These are phyloP conservation scores for Apodemia mormo DNA, from an alignment of 2,888 invertebrate species.

Conservation along the genomic window DNA sequence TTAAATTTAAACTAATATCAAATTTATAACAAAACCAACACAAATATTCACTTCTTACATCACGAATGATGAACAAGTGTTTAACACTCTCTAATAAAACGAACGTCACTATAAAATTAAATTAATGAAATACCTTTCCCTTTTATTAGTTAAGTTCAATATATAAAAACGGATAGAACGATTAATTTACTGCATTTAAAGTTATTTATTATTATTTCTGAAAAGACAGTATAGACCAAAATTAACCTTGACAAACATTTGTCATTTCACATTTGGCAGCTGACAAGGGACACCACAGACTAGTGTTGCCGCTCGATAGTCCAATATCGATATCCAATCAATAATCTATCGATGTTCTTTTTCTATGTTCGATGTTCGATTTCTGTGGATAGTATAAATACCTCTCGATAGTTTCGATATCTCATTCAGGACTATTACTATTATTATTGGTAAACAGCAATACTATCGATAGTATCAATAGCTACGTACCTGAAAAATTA, in stretches of 20 bases:
- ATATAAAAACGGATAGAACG: conserved; percentile 28
- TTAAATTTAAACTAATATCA: neutral
- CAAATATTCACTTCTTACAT: conserved; percentile 59
- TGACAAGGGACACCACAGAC: neutral
- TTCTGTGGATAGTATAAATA: no score
- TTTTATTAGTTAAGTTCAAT: conserved; percentile 8
- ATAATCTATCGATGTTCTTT: no score
- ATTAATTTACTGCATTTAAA: conserved; percentile 50
- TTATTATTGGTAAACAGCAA: no score
- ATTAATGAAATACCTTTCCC: conserved; percentile 29
- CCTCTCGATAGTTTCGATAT: no score
- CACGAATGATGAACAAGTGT: conserved; percentile 41
- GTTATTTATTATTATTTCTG: conserved; percentile 36
- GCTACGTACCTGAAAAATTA: no score
- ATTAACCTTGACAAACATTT: conserved; percentile 31
- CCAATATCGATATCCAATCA: no score
- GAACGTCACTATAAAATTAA: neutral
- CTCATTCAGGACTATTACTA: no score
- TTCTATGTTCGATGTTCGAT: no score
- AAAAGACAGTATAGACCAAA: conserved; percentile 45
- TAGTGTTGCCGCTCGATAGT: no score
- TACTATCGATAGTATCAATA: no score
- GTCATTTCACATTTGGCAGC: neutral
- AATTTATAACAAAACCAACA: neutral
- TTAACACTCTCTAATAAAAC: neutral